Conservation (phyloP, 2,113 vertebrate genomes). For the Sceloporus tristichus region DNA sequence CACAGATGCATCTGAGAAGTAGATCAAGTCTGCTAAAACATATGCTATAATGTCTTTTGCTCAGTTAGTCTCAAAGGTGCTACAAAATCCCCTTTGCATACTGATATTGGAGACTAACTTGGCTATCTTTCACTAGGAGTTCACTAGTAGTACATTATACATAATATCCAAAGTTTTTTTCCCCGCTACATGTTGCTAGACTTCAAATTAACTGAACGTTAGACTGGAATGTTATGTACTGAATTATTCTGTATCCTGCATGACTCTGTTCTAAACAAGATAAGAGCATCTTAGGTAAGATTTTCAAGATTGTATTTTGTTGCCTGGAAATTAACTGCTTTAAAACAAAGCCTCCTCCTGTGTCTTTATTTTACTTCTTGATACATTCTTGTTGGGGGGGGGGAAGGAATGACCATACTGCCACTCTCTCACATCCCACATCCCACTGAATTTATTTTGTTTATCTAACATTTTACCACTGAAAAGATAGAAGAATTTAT, state of each 20-base stretch:
- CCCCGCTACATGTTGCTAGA: background rate
- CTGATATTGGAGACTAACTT: no score
- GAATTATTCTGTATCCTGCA: background rate
- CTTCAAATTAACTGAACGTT: background rate
- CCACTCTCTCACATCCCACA: background rate
- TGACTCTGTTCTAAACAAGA: background rate
- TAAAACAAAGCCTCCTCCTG: background rate
- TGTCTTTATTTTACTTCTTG: constrained; percentile 1
- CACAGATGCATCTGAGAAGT: no score
- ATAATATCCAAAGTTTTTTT: background rate
- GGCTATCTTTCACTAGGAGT: no score
- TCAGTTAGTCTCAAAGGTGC: no score
- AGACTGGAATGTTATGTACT: background rate
- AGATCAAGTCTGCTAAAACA: no score
- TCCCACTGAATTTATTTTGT: background rate
- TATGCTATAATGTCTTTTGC: no score
- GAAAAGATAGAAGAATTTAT: background rate
- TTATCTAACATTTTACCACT: background rate
- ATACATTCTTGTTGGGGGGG: background rate
- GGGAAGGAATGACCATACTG: background rate
- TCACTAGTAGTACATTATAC: background rate
- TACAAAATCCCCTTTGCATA: no score
- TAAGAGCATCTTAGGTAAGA: background rate
- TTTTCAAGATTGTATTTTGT: background rate
- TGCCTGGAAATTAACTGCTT: background rate